Percentiles rank a stretch among this genome's conserved stretches.
Evolutionary conservation across 2,888 invertebrate species (phyloP).

Genomic region (Cryptocephalus moraei): DNA sequence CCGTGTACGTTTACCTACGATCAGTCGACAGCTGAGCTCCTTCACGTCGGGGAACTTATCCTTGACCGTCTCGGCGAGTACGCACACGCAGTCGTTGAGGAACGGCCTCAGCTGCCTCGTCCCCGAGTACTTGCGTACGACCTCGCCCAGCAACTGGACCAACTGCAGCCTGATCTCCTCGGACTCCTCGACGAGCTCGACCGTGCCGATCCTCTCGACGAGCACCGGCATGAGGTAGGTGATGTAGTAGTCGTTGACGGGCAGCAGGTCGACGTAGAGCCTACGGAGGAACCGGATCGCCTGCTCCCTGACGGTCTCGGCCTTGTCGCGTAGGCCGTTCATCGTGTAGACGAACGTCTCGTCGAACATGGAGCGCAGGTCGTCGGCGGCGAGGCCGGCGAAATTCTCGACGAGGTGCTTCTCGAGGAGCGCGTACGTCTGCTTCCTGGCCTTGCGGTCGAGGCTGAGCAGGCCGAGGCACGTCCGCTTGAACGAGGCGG

Average conservation of each 20-base stretch:
- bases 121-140: conserved; percentile 44
- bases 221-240: conserved; percentile 67
- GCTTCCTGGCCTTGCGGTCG: conserved; percentile 48
- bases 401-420: conserved; percentile 40
- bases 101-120: conserved; percentile 53
- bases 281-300: conserved; percentile 46
- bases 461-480: conserved; percentile 44
- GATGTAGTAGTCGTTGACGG: conserved; percentile 60
- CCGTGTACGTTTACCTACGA: too few species aligned
- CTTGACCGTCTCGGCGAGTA: conserved; percentile 58
- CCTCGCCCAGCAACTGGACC: conserved; percentile 52
- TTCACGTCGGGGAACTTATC: conserved; percentile 78
- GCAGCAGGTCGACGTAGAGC: conserved; percentile 45
- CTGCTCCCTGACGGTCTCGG: conserved; percentile 54
- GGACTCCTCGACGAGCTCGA: conserved; percentile 58
- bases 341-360: conserved; percentile 38
- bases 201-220: conserved; percentile 64
- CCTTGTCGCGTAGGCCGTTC: conserved; percentile 44
- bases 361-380: conserved; percentile 34
- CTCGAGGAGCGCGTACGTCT: conserved; percentile 45
- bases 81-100: conserved; percentile 63
- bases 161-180: conserved; percentile 75
- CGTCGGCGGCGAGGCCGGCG: conserved; percentile 35
- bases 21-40: conserved; percentile 50
- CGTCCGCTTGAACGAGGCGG: conserved; percentile 23